Evolutionary conservation across 2,888 invertebrate species (phyloP), one percentile per base, ranked within the genome.

Genomic region (Ophonus ardosiacus): DNA sequence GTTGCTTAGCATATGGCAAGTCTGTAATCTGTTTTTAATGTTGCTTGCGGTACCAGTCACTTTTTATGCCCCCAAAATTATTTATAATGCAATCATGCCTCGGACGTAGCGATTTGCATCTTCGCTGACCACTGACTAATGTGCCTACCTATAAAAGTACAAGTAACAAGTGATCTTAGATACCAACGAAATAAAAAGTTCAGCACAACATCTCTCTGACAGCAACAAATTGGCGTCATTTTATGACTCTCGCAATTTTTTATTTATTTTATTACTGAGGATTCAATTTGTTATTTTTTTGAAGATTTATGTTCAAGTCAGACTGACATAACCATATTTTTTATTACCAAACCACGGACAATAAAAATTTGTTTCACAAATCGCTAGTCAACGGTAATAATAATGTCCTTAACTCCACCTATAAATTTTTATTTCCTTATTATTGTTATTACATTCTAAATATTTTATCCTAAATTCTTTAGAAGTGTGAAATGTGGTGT

Each of bases 1-100:
- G 71, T 59, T 59, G 61, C 43, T 83, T 83, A 83, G 74, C 74
- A 83, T 83, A 76, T 83, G 74, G 74, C 56, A 51, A 59, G 38
- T 78, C 59, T 83, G 76, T 83, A 83, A 83, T 83, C 74, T 74
- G 57, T 83, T 83, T 83, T 83, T 83, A 83, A 83, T 83, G 83
- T 57, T 76, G 21, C 31, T 38, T 56, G 61, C 81, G 81, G 63
- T 81, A 63, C 63, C 43, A 81, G 31, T 65, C 51, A 51, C 68
- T 81, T 81, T 68, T 81, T 81, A 56, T 78, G 56, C 63, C 81
- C 43, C 68, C 51, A 65, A 81, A 68, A 81, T 81, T 68, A 68
- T 81, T 81, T 81, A 56, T 81, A 81, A 68, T 43, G 81, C 51
- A 81, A 56, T 68, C 8, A 68, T 63, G 65, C 7, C 43, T 76